Evolutionary conservation across 2,797 vertebrate species (phyloP).

Genomic region (Lepus townsendii): DNA sequence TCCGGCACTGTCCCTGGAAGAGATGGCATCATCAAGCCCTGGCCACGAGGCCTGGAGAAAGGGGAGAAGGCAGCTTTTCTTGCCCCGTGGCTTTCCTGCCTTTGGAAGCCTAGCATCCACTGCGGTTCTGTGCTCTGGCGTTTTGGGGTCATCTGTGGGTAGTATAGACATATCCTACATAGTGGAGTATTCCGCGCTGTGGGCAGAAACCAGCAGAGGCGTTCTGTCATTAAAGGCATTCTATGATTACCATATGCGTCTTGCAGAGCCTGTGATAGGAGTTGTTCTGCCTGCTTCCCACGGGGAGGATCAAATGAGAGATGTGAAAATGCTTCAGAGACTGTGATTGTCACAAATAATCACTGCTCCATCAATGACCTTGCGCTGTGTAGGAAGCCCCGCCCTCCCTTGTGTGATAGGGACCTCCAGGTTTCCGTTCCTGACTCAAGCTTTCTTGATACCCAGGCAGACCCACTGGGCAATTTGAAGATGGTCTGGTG

Average conservation of each 20-base stretch:
- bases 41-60: too few species aligned
- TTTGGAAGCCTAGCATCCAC: not conserved
- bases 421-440: not conserved
- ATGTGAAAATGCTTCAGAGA: not conserved
- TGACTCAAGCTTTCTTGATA: not conserved
- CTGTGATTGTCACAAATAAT: not conserved
- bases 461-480: not conserved
- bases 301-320: not conserved
- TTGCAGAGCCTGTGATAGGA: slow-evolving; percentile 8
- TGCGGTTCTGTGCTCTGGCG: not conserved
- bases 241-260: not conserved
- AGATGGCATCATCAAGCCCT: not conserved
- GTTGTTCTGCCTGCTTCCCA: not conserved
- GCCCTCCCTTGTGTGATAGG: not conserved
- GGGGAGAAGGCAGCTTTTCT: not conserved
- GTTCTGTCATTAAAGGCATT: slow-evolving; percentile 32
- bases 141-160: not conserved
- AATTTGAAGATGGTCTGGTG: slow-evolving; percentile 11
- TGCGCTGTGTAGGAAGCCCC: not conserved
- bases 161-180: not conserved
- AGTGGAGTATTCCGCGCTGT: not conserved
- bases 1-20: not conserved
- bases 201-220: not conserved
- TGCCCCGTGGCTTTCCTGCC: not conserved
- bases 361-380: too few species aligned